Evolutionary conservation across 2,797 vertebrate species (phyloP).

Genomic region (Acanthurus tractus): DNA sequence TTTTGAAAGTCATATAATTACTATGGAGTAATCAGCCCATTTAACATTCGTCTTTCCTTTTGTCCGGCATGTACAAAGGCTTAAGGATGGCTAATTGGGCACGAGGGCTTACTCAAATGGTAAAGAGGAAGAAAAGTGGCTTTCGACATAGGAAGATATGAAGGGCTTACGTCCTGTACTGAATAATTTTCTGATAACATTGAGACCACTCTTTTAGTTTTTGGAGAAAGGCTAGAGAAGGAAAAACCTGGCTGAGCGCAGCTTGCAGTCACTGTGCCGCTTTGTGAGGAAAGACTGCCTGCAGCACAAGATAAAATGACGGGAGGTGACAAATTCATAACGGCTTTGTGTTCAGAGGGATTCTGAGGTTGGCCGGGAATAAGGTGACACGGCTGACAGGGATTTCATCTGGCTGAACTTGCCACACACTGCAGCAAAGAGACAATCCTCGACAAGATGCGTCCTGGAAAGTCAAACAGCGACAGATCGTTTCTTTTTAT

Average conservation of each 20-base stretch:
- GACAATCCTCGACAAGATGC: slow-evolving; percentile 73
- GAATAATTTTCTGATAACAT: slow-evolving; percentile 87
- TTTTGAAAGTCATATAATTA: slow-evolving; percentile 81
- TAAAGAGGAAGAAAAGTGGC: slow-evolving; percentile 70
- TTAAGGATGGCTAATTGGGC: slow-evolving; percentile 84
- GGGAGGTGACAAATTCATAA: slow-evolving; percentile 85
- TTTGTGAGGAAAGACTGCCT: slow-evolving; percentile 79
- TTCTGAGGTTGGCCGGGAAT: slow-evolving; percentile 77
- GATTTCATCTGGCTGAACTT: slow-evolving; percentile 81
- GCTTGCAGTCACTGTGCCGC: slow-evolving; percentile 55
- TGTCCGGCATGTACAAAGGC: slow-evolving; percentile 77
- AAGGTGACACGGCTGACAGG: slow-evolving; percentile 82
- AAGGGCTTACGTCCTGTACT: slow-evolving; percentile 64
- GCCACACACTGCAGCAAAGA: slow-evolving; percentile 65
- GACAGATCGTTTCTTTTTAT: slow-evolving; percentile 2
- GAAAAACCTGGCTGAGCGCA: slow-evolving; percentile 61
- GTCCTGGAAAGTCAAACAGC: slow-evolving; percentile 67
- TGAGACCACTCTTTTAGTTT: slow-evolving; percentile 75
- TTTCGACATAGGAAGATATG: slow-evolving; percentile 78
- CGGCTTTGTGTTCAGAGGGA: slow-evolving; percentile 83
- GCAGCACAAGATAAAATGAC: slow-evolving; percentile 85
- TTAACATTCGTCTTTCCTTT: slow-evolving; percentile 78
- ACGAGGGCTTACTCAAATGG: slow-evolving; percentile 73
- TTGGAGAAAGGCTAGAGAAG: slow-evolving; percentile 52
- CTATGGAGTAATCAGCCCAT: slow-evolving; percentile 77